These are phyloP conservation scores for Actinia equina DNA, from an alignment of 64 coral and sea anemone genomes.

Conservation along the genomic window DNA sequence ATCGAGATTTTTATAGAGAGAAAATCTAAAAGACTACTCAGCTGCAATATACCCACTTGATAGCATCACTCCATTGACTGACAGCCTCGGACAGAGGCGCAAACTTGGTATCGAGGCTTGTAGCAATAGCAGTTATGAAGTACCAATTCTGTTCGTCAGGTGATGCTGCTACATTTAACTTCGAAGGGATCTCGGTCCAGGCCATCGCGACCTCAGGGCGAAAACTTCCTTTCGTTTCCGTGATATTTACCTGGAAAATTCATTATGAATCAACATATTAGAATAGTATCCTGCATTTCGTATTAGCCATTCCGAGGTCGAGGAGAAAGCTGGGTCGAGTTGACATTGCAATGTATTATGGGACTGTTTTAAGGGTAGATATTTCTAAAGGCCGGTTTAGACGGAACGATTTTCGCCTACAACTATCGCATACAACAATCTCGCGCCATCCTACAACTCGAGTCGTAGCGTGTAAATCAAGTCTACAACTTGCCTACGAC, in stretches of 20 bases:
- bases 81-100: constrained; percentile 47
- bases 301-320: too few species aligned
- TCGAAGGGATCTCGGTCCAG: constrained; percentile 29
- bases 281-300: too few species aligned
- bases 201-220: constrained; percentile 41
- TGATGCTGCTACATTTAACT: constrained; percentile 19
- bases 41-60: constrained; percentile 4
- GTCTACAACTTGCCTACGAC: too few species aligned
- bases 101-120: constrained; percentile 58
- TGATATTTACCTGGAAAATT: constrained; percentile 47
- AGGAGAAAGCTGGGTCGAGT: too few species aligned
- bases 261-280: background rate
- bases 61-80: constrained; percentile 49
- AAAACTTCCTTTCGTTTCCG: constrained; percentile 38
- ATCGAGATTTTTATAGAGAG: too few species aligned
- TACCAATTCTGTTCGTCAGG: constrained; percentile 47
- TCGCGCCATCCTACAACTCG: too few species aligned
- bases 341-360: too few species aligned
- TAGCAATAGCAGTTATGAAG: constrained; percentile 56
- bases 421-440: too few species aligned
- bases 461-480: too few species aligned
- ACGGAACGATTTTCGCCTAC: too few species aligned
- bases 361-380: too few species aligned
- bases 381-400: too few species aligned
- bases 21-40: background rate